These are phyloP conservation scores for Phaethon lepturus DNA, from an alignment of 2,113 vertebrate species.

Conservation along the genomic window DNA sequence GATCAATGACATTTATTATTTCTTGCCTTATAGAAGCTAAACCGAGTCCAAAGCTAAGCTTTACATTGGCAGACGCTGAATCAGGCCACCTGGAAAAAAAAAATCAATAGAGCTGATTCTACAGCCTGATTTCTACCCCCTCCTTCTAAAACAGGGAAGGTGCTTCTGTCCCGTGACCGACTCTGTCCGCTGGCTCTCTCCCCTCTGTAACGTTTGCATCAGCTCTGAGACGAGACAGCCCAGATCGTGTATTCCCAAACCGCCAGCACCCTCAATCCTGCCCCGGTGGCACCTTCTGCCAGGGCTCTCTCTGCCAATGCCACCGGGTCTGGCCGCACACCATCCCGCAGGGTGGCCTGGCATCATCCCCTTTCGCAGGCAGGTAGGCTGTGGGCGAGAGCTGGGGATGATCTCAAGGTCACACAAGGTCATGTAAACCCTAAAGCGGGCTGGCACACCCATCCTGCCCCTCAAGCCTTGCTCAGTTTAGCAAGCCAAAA, in stretches of 20 bases:
- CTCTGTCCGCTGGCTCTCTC: not conserved
- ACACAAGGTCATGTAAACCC: not conserved
- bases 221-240: not conserved
- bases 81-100: not conserved
- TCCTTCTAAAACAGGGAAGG: not conserved
- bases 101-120: not conserved
- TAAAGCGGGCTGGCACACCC: not conserved
- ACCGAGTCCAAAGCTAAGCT: not conserved
- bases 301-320: not conserved
- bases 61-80: not conserved
- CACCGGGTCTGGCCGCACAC: accelerated
- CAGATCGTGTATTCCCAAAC: accelerated
- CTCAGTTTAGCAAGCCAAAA: not conserved
- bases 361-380: accelerated
- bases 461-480: not conserved
- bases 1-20: not conserved
- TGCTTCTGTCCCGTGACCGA: accelerated
- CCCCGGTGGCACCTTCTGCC: not conserved
- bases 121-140: not conserved
- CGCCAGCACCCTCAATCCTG: accelerated
- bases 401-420: conserved; percentile 9
- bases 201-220: not conserved
- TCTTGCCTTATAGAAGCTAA: not conserved
- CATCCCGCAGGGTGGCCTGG: not conserved
- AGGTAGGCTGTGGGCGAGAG: not conserved